A percentile compares a stretch with the other conserved stretches of the same genome.
These are phyloP conservation scores for Ernsta delagoae DNA, from an alignment of 2,888 invertebrate genomes.

Conservation along the genomic window DNA sequence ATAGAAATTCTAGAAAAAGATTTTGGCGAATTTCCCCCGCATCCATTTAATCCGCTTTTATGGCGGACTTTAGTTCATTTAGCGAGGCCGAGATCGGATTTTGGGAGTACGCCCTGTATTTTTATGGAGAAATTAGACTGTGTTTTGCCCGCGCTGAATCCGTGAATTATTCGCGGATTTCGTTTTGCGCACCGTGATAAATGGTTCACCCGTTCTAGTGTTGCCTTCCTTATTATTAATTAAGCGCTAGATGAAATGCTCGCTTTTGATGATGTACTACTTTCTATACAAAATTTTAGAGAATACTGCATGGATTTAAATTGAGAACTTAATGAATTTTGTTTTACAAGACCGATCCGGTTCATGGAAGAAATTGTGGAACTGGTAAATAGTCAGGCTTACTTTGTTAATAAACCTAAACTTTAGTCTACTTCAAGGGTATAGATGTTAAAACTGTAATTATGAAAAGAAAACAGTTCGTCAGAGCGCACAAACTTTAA, in stretches of 20 bases:
- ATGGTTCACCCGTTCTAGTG: conserved; percentile 27
- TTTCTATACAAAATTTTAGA: not conserved
- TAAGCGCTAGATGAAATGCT: conserved; percentile 5
- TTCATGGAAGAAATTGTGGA: too few relatives aligned
- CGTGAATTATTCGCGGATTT: conserved; percentile 34
- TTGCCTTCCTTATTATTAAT: conserved; percentile 28
- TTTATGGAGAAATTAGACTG: conserved; percentile 36
- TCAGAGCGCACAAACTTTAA: not conserved
- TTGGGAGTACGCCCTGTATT: conserved; percentile 43
- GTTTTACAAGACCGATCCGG: too few relatives aligned
- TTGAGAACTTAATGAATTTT: too few relatives aligned
- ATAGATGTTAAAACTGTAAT: not conserved
- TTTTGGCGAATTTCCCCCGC: conserved; percentile 41
- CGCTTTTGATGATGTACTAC: conserved; percentile 9
- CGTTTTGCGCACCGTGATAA: conserved; percentile 30
- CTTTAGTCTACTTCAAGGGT: too few relatives aligned
- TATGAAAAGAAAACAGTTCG: not conserved
- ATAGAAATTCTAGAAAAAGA: conserved; percentile 42
- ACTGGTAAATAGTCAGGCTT: too few relatives aligned
- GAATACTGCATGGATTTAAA: not conserved
- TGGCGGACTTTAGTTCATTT: conserved; percentile 62
- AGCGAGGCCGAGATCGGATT: conserved; percentile 54
- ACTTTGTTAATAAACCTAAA: too few relatives aligned
- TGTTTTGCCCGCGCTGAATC: conserved; percentile 25
- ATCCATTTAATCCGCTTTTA: conserved; percentile 62